A percentile compares a stretch with the other conserved stretches of the same genome.
phyloP scores from a whole-genome alignment of 2,888 invertebrate genomes.

The Nephrotoma appendiculata region DNA sequence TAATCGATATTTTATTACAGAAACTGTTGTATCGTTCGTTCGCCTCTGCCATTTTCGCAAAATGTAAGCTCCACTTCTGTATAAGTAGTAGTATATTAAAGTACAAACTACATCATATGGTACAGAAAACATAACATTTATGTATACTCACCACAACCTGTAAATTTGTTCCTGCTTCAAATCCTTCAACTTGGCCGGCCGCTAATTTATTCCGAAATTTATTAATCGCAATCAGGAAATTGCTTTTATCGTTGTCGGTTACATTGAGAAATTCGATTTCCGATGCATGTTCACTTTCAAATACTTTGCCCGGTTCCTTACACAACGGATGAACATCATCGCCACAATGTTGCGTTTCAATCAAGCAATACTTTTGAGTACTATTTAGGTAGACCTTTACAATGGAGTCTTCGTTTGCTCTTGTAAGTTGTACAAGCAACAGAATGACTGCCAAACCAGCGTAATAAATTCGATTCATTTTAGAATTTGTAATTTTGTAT shows the following conservation, averaged over 20 bases:
- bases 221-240: neutral
- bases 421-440: neutral
- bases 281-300: neutral
- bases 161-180: neutral
- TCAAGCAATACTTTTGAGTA: neutral
- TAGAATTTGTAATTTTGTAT: neutral
- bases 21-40: neutral
- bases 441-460: neutral
- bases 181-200: neutral
- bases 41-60: neutral
- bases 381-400: neutral
- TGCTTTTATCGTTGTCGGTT: neutral
- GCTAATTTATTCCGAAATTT: neutral
- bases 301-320: neutral
- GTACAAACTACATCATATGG: neutral
- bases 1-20: neutral
- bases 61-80: neutral
- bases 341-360: neutral
- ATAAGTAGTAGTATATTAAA: neutral
- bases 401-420: neutral
- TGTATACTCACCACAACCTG: neutral
- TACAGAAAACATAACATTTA: neutral
- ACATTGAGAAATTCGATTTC: neutral
- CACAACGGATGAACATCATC: neutral
- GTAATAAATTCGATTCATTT: neutral